Percentiles rank a stretch among this genome's conserved stretches.
Conservation (phyloP, 1,140 invertebrate species). For the Archivesica marissinica region DNA sequence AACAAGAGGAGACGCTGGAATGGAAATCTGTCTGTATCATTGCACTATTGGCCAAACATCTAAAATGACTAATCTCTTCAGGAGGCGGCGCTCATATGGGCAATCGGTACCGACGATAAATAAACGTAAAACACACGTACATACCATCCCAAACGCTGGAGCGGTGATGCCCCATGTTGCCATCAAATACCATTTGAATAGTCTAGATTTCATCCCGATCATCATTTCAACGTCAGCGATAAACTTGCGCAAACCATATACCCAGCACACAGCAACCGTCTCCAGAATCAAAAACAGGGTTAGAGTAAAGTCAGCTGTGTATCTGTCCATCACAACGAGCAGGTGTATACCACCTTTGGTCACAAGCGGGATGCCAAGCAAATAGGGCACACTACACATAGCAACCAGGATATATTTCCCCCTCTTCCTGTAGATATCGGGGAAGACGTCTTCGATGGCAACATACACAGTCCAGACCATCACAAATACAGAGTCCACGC, state of each 20-base stretch:
- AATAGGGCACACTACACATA: constrained; percentile 11
- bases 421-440: background rate
- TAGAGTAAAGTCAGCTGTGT: constrained; percentile 15
- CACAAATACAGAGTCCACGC: constrained; percentile 10
- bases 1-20: no score
- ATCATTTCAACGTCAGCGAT: constrained; percentile 33
- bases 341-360: constrained; percentile 37
- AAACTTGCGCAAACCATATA: constrained; percentile 20
- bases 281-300: constrained; percentile 30
- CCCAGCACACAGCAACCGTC: constrained; percentile 8
- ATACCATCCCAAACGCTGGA: constrained; percentile 26
- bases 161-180: constrained; percentile 26
- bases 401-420: background rate
- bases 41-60: no score
- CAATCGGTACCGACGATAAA: no score
- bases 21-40: no score
- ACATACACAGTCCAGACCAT: constrained; percentile 44
- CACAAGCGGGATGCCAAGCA: constrained; percentile 19
- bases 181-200: constrained; percentile 20
- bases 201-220: background rate
- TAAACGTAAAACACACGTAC: no score
- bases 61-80: no score
- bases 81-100: no score
- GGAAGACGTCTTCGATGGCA: constrained; percentile 23
- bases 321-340: constrained; percentile 31